phyloP scores from a whole-genome alignment of 2,797 vertebrate species.

The Peromyscus nudipes region DNA sequence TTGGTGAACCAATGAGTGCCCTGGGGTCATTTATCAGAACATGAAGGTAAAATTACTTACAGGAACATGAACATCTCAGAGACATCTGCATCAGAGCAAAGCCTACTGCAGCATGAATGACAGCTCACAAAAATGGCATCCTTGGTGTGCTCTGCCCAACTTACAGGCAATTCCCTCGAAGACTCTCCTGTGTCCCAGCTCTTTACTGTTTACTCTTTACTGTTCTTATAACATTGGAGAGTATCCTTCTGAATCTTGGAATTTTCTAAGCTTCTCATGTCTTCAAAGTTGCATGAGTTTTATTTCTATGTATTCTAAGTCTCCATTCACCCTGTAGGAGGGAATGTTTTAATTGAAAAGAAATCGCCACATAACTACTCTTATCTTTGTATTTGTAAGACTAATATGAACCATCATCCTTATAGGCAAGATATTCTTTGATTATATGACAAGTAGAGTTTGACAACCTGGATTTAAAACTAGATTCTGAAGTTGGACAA shows the following conservation, averaged over 20 bases:
- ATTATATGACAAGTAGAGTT: not conserved
- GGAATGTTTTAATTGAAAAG: not conserved
- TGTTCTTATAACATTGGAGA: not conserved
- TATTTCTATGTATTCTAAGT: not conserved
- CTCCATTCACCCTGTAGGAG: not conserved
- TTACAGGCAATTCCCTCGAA: not conserved
- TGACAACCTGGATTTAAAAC: not conserved
- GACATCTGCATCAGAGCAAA: not conserved
- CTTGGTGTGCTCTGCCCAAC: not conserved
- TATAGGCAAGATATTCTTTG: conserved; percentile 23
- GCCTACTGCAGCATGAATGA: not conserved
- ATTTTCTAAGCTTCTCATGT: too few relatives aligned
- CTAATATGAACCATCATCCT: not conserved
- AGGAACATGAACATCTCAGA: too few relatives aligned
- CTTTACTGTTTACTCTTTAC: too few relatives aligned
- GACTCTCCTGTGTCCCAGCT: too few relatives aligned
- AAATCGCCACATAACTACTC: not conserved
- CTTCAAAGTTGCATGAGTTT: not conserved
- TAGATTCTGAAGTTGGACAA: not conserved
- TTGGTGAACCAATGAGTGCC: not conserved
- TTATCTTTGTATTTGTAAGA: conserved; percentile 52
- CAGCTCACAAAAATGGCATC: not conserved
- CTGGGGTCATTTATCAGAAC: too few relatives aligned
- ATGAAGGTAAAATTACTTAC: not conserved
- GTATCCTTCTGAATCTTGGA: not conserved